phyloP scores from a whole-genome alignment of 35 echinoderm and acorn worm species.

The Lytechinus pictus region DNA sequence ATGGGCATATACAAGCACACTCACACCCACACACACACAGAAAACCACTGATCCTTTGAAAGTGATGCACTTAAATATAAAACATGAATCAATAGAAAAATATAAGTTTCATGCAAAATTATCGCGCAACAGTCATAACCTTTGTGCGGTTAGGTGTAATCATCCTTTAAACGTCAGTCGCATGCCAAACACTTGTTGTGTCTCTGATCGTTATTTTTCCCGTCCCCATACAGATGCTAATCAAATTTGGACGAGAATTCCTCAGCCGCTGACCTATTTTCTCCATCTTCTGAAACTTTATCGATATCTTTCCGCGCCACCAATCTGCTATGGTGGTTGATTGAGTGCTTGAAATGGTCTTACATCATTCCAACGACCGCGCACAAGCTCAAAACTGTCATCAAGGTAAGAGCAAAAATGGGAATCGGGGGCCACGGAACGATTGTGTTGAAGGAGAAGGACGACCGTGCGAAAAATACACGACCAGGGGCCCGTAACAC shows the following conservation, averaged over 20 bases:
- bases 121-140: neutral
- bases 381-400: neutral
- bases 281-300: neutral
- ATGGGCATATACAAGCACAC: too few species aligned
- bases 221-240: neutral
- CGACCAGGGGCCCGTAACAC: too few species aligned
- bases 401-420: neutral
- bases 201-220: neutral
- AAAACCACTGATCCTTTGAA: neutral
- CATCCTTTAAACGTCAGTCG: neutral
- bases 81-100: neutral
- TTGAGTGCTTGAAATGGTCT: neutral
- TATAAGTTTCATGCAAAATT: neutral
- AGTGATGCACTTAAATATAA: neutral
- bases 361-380: neutral
- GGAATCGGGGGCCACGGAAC: too few species aligned
- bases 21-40: too few species aligned
- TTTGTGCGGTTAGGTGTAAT: neutral
- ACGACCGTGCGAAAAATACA: too few species aligned
- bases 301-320: neutral
- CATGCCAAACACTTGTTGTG: neutral
- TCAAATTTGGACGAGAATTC: neutral
- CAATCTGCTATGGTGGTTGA: neutral
- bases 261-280: neutral
- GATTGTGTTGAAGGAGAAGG: too few species aligned